Base-by-base conservation (phyloP, 2,113 vertebrate species). In the Microtus montanus region DNA sequence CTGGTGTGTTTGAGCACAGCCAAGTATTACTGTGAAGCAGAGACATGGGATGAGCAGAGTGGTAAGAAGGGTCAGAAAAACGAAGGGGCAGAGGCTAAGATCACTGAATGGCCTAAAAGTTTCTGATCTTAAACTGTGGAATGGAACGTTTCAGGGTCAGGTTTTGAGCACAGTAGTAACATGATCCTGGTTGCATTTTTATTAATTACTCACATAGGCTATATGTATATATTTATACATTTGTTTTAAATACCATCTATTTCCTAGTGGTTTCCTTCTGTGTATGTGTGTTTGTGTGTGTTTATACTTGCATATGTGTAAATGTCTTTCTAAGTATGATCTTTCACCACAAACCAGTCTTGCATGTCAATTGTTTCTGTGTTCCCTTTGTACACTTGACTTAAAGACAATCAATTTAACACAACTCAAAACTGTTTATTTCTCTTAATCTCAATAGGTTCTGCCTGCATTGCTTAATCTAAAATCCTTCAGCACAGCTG, bases 81-180 rank as follows among this genome's bases (percentile, higher is more conserved):
- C 17, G 41, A 75, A 4, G 0, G 12, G 0, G 0, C 0, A 41
- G 38, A 78, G 13, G 5, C 6, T 10, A 7, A 7, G 68, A 22
- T 22, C 54, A 47, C 26, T 52, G 9, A 9, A 9, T 17, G 13
- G 28, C 20, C 79, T 91, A 47, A 5, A 94, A 49, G 61, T 78
- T 22, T 13, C 33, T 86, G 47, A 49, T 30, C 9, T 80, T 73
- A 26, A 33, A 68, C 1, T 41, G 11, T 77, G 71, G 22, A 3
- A 9, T 22, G 47, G 52, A 22, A 82, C 54, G 7, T 64, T 47
- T 49, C 8, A 30, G 38, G 12, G 38, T 24, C 1, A 49, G 11
- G 3, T 17, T 61, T 44, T 20, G 30, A 89, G 5, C 24, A n/a
- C 4, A 79, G n/a, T 10, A 75, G 19, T 24, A 77, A 52, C 15